Evolutionary conservation across 2,113 vertebrate genomes (phyloP), one percentile per base, ranked within the genome.

Genomic region (Enhydra lutris): DNA sequence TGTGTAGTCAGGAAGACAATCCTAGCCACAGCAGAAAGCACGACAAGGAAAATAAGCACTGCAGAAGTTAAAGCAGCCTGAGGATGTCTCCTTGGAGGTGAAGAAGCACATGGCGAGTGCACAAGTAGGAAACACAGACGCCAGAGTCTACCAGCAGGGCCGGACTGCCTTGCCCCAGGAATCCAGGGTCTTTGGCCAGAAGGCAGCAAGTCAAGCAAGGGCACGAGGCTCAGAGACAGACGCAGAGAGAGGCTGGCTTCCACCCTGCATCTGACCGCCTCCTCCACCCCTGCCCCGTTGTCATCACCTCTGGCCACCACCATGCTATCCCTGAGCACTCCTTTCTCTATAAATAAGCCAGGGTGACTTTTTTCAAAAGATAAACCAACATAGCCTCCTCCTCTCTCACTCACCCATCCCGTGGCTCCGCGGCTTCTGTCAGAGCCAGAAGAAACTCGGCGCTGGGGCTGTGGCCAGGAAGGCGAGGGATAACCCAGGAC

Each of bases 401-500:
- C 23, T 61, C 29, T 65, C 29, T 39, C 42, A 39, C 39, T 74
- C 55, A 4, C 7, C 9, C 57, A 26, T 36, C 34, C n/a, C 26
- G 10, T 3, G 71, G 39, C 78, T 57, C n/a, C 18, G 13, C 3
- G 45, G 39, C 78, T 57, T 24, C 47, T 1, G 1, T 3, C 7
- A 24, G 79, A 39, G 23, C 34, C 7, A 52, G 21, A 59, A 89
- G 73, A 50, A 26, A 69, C 15, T 17, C 14, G 10, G 69, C 1
- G 0, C 23, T 0, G 0, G 34, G 24, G 23, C 34, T 3, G 21
- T 29, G n/a, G 57, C 24, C 6, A 65, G 17, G 86, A 15, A 11
- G 36, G 18, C 36, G 0, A 59, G n/a, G 21, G 5, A 50, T 0
- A 17, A 8, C 7, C n/a, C 34, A 14, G 0, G 8, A 0, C 0